These are phyloP conservation scores for Zeugodacus cucurbitae DNA, from an alignment of 1,140 invertebrate species.

Conservation along the genomic window DNA sequence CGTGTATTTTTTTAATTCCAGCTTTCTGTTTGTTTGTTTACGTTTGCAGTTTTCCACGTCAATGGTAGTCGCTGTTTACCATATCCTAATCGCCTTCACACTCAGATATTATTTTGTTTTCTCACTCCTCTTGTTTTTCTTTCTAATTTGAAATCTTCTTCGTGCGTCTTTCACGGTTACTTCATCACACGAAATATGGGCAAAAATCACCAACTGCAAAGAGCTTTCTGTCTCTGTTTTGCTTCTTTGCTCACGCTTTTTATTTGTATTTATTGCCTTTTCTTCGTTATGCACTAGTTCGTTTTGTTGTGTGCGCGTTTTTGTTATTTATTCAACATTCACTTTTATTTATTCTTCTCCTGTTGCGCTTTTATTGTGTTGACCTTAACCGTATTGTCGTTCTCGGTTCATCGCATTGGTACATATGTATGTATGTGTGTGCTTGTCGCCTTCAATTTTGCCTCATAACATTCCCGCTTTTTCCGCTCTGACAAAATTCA, in stretches of 20 bases:
- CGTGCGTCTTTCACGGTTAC: background rate
- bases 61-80: background rate
- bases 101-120: background rate
- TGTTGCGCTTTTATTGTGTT: background rate
- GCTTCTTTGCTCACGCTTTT: background rate
- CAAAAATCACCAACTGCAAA: background rate
- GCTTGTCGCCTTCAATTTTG: background rate
- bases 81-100: no score
- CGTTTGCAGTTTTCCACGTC: slow-evolving; percentile 1
- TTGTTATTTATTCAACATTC: background rate
- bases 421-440: background rate
- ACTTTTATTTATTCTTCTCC: background rate
- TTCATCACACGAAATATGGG: background rate
- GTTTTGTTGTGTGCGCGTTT: background rate
- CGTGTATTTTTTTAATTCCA: background rate
- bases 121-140: background rate
- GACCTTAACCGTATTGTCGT: slow-evolving; percentile 30
- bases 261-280: background rate
- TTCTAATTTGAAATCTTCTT: background rate
- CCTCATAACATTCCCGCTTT: background rate
- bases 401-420: background rate
- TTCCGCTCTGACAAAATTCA: background rate
- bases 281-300: background rate
- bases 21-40: background rate
- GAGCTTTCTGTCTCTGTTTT: background rate